A percentile compares a stretch with the other conserved stretches of the same genome.
These are phyloP conservation scores for Sitobion miscanthi DNA, from an alignment of 1,140 invertebrate genomes.

Conservation along the genomic window DNA sequence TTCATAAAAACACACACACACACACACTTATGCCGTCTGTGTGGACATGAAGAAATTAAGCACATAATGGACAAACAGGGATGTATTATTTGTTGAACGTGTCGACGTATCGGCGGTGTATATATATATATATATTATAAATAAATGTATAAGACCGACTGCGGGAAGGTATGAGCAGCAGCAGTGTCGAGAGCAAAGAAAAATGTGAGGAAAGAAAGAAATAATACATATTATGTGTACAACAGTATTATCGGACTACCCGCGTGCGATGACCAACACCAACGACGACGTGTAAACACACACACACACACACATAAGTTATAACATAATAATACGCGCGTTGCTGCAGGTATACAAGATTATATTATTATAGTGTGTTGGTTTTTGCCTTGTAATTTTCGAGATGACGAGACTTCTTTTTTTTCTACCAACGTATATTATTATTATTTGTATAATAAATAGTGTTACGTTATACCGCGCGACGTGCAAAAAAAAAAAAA, in stretches of 20 bases:
- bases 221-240: neutral
- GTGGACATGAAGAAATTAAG: slow-evolving; percentile 29
- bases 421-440: neutral
- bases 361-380: neutral
- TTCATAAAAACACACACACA: neutral
- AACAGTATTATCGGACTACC: neutral
- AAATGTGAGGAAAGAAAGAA: neutral
- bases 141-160: neutral
- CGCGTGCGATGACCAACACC: neutral
- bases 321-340: neutral
- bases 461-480: neutral
- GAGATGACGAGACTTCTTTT: neutral
- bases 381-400: slow-evolving; percentile 5
- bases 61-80: slow-evolving; percentile 45
- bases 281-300: neutral
- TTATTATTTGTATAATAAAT: neutral
- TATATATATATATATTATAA: neutral
- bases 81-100: slow-evolving; percentile 42
- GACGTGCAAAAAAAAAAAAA: neutral
- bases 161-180: neutral
- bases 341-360: neutral
- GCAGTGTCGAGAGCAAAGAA: neutral
- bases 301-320: neutral
- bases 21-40: neutral
- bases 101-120: neutral